Evolutionary conservation across 1,140 invertebrate genomes (phyloP).

Genomic region (Aphelenchoides besseyi): DNA sequence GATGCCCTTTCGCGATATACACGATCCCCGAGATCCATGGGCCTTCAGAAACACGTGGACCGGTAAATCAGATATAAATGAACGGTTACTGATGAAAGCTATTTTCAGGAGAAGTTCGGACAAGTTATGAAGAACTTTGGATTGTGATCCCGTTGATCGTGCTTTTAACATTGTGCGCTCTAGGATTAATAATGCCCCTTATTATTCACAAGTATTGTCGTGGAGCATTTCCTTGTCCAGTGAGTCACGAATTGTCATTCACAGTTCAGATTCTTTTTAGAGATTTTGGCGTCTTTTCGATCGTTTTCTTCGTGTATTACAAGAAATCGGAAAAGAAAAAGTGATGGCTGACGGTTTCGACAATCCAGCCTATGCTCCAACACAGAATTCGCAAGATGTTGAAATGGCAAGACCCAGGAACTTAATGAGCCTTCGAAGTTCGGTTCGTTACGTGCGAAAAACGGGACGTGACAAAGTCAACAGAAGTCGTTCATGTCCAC

Average conservation of each 20-base stretch:
- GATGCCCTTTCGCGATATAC: constrained; percentile 14
- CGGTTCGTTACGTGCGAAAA: not conserved
- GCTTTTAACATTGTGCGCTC: not conserved
- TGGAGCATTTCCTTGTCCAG: constrained; percentile 20
- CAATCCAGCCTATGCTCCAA: constrained; percentile 20
- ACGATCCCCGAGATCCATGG: constrained; percentile 28
- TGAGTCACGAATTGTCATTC: not conserved
- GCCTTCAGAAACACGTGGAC: constrained; percentile 28
- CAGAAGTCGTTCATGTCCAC: not conserved
- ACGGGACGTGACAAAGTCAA: not conserved
- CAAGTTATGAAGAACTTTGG: constrained; percentile 24
- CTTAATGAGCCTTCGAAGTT: not conserved
- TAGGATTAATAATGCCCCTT: constrained; percentile 15
- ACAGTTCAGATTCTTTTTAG: constrained; percentile 12
- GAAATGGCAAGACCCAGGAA: not conserved
- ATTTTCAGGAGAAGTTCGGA: constrained; percentile 13
- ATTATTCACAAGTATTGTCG: constrained; percentile 23
- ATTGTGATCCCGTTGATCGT: constrained; percentile 25
- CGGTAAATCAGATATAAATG: not conserved
- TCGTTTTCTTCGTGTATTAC: constrained; percentile 23
- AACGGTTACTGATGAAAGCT: not conserved
- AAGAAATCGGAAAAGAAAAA: constrained; percentile 23
- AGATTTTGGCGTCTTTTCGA: constrained; percentile 20
- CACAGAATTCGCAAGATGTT: not conserved
- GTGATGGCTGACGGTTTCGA: constrained; percentile 5